Percentiles rank a stretch among this genome's conserved stretches.
These are phyloP conservation scores for Mastigias papua DNA, from an alignment of 30 jellyfish, hydroid and myxozoan species.

Conservation along the genomic window DNA sequence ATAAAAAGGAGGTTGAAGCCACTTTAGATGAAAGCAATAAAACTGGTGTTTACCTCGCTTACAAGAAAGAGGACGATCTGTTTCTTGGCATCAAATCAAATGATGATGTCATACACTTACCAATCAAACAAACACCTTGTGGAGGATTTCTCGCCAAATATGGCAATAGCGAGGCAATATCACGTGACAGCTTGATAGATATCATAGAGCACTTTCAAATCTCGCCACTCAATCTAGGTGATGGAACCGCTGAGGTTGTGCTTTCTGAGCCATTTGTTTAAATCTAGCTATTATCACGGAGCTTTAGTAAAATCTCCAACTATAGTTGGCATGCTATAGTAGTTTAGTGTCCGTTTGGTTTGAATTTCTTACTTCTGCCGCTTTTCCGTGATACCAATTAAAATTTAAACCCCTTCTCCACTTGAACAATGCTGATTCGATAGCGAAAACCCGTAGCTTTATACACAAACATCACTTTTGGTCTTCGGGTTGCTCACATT, in stretches of 20 bases:
- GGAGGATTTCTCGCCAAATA: constrained; percentile 73
- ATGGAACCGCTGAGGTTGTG: constrained; percentile 72
- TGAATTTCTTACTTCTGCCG: no score
- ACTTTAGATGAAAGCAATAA: constrained; percentile 43
- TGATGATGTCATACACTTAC: constrained; percentile 74
- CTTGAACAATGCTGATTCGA: no score
- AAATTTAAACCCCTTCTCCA: no score
- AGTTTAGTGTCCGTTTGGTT: no score
- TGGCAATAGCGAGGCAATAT: constrained; percentile 74
- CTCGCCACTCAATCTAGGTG: constrained; percentile 74
- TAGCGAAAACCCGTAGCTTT: no score
- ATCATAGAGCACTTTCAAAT: constrained; percentile 83
- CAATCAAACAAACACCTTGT: constrained; percentile 35
- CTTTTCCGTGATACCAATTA: no score
- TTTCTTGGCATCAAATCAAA: constrained; percentile 77
- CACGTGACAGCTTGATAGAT: constrained; percentile 64
- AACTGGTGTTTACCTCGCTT: constrained; percentile 75
- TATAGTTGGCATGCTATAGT: no score
- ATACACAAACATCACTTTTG: no score
- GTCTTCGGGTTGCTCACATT: no score
- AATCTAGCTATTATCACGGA: constrained; percentile 26
- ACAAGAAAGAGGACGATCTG: constrained; percentile 46
- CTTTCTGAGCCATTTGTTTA: constrained; percentile 84
- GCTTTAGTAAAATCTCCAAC: neutral
- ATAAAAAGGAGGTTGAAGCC: constrained; percentile 61